phyloP scores from a whole-genome alignment of 2,113 vertebrate genomes.

The Mustelus asterias region DNA sequence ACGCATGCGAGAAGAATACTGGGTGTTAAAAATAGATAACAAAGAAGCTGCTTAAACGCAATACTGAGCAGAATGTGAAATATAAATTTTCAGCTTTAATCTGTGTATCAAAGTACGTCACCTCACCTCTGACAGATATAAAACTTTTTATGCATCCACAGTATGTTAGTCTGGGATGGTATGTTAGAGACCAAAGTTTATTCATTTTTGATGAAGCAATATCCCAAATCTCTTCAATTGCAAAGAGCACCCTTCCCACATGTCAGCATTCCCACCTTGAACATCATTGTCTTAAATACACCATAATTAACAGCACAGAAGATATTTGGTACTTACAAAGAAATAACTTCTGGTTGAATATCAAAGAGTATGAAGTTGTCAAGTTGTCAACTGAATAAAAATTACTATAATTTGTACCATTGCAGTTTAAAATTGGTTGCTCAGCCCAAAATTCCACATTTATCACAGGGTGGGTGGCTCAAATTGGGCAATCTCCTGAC shows the following conservation, averaged over 20 bases:
- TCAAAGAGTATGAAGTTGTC: not conserved
- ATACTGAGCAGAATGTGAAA: not conserved
- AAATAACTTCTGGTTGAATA: not conserved
- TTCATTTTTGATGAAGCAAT: not conserved
- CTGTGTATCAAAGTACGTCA: not conserved
- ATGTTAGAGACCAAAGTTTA: not conserved
- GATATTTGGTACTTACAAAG: too few relatives aligned
- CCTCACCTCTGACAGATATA: not conserved
- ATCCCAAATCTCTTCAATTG: not conserved
- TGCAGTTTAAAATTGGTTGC: not conserved
- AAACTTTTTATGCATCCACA: not conserved
- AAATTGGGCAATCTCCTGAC: not conserved
- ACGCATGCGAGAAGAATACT: not conserved
- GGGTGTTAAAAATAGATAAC: not conserved
- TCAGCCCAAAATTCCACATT: not conserved
- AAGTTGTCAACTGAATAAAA: not conserved
- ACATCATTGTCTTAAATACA: not conserved
- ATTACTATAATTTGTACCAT: not conserved
- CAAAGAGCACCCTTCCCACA: not conserved
- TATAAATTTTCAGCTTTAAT: not conserved
- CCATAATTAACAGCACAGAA: not conserved
- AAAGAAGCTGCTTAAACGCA: not conserved
- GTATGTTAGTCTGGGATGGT: not conserved
- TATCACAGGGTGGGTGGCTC: not conserved
- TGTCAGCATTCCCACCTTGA: not conserved